Conservation (phyloP, 1,140 invertebrate genomes). For the Metaphire vulgaris region DNA sequence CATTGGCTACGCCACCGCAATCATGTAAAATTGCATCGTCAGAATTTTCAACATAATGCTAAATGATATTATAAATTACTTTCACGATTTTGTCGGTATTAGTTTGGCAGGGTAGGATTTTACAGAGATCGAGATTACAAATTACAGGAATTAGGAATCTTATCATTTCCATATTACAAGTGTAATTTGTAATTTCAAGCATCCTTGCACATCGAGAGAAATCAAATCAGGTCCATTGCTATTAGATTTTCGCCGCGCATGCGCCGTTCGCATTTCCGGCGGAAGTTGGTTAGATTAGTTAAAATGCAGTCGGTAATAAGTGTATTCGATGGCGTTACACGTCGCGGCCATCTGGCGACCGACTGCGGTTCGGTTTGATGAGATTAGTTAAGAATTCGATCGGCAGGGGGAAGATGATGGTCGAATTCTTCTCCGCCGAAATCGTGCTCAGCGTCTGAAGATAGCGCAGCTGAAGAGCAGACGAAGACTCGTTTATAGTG, state of each 20-base stretch:
- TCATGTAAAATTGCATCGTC: too few species aligned
- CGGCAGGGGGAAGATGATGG: slow-evolving; percentile 91
- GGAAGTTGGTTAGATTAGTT: too few species aligned
- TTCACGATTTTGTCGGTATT: too few species aligned
- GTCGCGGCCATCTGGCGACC: not conserved
- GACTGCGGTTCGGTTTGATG: slow-evolving; percentile 40
- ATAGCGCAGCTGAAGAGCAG: slow-evolving; percentile 68
- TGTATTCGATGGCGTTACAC: not conserved
- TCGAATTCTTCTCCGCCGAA: slow-evolving; percentile 95
- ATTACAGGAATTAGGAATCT: too few species aligned
- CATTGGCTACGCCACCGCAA: too few species aligned
- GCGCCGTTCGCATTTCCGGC: too few species aligned
- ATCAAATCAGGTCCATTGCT: not conserved
- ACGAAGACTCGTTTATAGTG: slow-evolving; percentile 76
- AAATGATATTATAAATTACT: too few species aligned
- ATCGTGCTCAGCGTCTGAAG: slow-evolving; percentile 70
- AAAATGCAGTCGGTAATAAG: not conserved
- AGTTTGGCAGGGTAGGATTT: too few species aligned
- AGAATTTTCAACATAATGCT: too few species aligned
- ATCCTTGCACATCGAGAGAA: not conserved
- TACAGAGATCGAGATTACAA: too few species aligned
- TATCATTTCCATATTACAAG: too few species aligned
- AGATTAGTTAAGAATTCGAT: slow-evolving; percentile 71
- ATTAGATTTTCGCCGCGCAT: not conserved
- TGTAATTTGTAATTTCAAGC: too few species aligned